A percentile compares a stretch with the other conserved stretches of the same genome.
These are phyloP conservation scores for Deroplatys truncata DNA, from an alignment of 2,888 invertebrate species.

Conservation along the genomic window DNA sequence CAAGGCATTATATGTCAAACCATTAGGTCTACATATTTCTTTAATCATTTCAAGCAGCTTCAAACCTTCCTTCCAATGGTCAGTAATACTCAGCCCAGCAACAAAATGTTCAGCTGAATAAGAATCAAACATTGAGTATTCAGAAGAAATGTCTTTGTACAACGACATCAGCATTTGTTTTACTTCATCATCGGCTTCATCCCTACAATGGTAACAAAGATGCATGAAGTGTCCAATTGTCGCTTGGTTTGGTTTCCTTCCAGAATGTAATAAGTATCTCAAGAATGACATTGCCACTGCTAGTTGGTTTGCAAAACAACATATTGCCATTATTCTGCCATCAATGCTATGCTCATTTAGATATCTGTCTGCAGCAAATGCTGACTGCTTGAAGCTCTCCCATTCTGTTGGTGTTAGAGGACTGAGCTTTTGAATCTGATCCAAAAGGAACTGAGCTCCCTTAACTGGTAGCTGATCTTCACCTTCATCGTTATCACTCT, in stretches of 20 bases:
- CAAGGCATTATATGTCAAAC: conserved; percentile 51
- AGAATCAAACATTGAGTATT: conserved; percentile 57
- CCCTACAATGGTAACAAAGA: conserved; percentile 48
- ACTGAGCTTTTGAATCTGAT: neutral
- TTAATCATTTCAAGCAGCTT: conserved; percentile 58
- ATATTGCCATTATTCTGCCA: conserved; percentile 54
- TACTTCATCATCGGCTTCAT: conserved; percentile 42
- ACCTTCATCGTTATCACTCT: neutral
- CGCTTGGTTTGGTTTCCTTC: conserved; percentile 53
- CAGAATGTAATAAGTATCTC: conserved; percentile 49
- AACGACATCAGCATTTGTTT: conserved; percentile 53
- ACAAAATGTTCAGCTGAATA: conserved; percentile 58
- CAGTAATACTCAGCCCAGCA: conserved; percentile 58
- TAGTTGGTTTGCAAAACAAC: conserved; percentile 46
- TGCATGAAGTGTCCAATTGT: conserved; percentile 55
- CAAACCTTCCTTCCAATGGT: conserved; percentile 59
- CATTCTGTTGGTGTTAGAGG: conserved; percentile 38
- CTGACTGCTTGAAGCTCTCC: conserved; percentile 45
- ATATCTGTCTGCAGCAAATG: conserved; percentile 44
- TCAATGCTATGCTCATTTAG: conserved; percentile 55
- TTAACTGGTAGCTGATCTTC: neutral
- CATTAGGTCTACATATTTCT: conserved; percentile 47
- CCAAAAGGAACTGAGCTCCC: neutral
- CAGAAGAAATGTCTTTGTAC: conserved; percentile 48
- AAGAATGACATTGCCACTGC: conserved; percentile 56